Evolutionary conservation across 2,888 invertebrate species (phyloP), one percentile per base, ranked within the genome.

Genomic region (Saturnia pavonia): DNA sequence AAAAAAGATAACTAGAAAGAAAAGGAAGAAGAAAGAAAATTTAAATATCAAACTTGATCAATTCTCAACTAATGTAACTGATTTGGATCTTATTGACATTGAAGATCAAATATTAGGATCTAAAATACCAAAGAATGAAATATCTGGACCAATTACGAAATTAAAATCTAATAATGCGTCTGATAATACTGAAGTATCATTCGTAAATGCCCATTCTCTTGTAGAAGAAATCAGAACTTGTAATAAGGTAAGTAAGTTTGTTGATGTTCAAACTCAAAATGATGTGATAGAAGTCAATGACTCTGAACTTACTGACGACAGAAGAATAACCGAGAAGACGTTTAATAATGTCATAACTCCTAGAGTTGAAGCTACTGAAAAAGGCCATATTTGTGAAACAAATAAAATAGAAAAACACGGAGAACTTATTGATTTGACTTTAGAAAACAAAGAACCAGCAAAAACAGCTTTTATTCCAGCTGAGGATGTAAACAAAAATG

Each of bases 81-180:
- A 8, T 40, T 9, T 40, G n/a, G 40, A 65, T n/a, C 40, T 7
- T 65, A 12, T 65, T 19, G 65, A 65, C 19, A 40, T 65, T n/a
- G 65, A 65, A 65, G 40, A 65, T 22, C 40, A 65, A 34, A 40
- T 65, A 65, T 40, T 65, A 65, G 65, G 16, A 8, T 65, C 65
- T 40, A 65, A 40, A 65, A 65, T 65, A 65, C 65, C 40, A 40
- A 65, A 65, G 19, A 65, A 65, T 65, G 65, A 65, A 12, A n/a
- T 3, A 65, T 65, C 40, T n/a, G n/a, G 2, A 65, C 9, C 40
- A 34, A 65, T 7, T 65, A 65, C 40, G 19, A n/a, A 19, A 65
- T 19, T 60, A 27, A 14, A 27, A 25, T 60, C 27, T 60, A 60
- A 60, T 12, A 60, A 7, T 25, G 1, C 57, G 6, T 25, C 14